Percentiles rank a stretch among this genome's conserved stretches.
Conservation (phyloP, 2,888 invertebrate species). For the Philaethria dido region DNA sequence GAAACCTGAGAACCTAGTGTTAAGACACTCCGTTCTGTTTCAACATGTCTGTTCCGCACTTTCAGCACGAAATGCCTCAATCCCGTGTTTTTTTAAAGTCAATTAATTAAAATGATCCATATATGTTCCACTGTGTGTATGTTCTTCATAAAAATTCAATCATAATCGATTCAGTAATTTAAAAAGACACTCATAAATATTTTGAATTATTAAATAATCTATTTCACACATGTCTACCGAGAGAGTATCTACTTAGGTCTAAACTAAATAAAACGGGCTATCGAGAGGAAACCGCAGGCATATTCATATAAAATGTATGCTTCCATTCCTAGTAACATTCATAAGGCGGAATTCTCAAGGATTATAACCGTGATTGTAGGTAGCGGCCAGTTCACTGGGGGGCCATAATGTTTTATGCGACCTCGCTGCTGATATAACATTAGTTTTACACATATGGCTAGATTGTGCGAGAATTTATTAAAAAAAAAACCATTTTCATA, state of each 20-base stretch:
- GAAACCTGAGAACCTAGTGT: too few relatives aligned
- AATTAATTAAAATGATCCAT: too few relatives aligned
- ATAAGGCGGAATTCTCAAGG: conserved; percentile 27
- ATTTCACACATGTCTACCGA: background rate
- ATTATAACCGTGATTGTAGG: conserved; percentile 31
- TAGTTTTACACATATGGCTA: conserved; percentile 20
- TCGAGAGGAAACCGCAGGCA: conserved; percentile 19
- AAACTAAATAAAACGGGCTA: background rate
- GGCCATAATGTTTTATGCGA: conserved; percentile 33
- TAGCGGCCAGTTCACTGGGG: conserved; percentile 25
- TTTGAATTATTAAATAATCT: background rate
- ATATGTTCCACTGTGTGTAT: too few relatives aligned
- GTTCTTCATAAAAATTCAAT: background rate
- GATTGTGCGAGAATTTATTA: background rate
- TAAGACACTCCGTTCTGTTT: too few relatives aligned
- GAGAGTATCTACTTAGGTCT: background rate
- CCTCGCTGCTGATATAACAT: conserved; percentile 26
- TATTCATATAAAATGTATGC: conserved; percentile 20
- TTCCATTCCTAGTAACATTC: conserved; percentile 18
- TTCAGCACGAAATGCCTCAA: too few relatives aligned
- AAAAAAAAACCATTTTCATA: too few relatives aligned
- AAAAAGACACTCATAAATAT: too few relatives aligned
- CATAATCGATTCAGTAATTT: background rate
- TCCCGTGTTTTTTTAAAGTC: too few relatives aligned
- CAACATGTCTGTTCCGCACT: too few relatives aligned